Percentiles rank a stretch among this genome's conserved stretches.
Conservation (phyloP, 2,113 vertebrate genomes). For the Rhinoptilus africanus region DNA sequence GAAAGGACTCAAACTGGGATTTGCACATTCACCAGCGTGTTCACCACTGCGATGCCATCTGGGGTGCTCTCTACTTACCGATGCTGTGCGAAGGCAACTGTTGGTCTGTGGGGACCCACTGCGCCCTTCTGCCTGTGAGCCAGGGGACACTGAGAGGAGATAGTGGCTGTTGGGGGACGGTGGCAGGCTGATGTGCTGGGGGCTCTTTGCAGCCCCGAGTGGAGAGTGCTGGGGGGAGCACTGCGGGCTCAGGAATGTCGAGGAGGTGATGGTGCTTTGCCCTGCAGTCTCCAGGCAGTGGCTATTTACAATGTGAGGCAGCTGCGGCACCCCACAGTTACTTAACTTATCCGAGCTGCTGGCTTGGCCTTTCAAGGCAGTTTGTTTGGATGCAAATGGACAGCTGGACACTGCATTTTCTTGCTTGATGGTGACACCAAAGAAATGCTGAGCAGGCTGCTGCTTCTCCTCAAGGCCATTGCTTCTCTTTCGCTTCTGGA, state of each 20-base stretch:
- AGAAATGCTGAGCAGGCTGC: constrained; percentile 72
- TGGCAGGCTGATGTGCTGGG: constrained; percentile 85
- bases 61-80: constrained; percentile 75
- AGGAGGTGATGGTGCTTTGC: constrained; percentile 77
- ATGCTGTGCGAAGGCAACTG: constrained; percentile 75
- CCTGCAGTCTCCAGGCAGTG: constrained; percentile 76
- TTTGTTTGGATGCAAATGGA: constrained; percentile 83
- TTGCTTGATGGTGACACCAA: constrained; percentile 87
- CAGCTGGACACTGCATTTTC: constrained; percentile 88
- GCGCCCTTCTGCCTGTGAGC: constrained; percentile 75
- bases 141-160: constrained; percentile 76
- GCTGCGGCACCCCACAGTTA: constrained; percentile 68
- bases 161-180: constrained; percentile 88
- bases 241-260: constrained; percentile 93
- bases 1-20: not conserved
- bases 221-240: constrained; percentile 93
- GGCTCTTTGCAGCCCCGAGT: constrained; percentile 79
- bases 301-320: constrained; percentile 68
- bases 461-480: constrained; percentile 73
- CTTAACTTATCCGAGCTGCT: constrained; percentile 74
- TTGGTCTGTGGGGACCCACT: constrained; percentile 68
- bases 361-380: constrained; percentile 48
- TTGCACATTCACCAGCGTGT: rapidly evolving
- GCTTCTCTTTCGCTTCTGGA: constrained; percentile 88
- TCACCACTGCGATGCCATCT: rapidly evolving